Percentiles rank a stretch among this genome's conserved stretches.
Evolutionary conservation across 2,888 invertebrate genomes (phyloP).

Genomic region (Dichetophora obliterata): DNA sequence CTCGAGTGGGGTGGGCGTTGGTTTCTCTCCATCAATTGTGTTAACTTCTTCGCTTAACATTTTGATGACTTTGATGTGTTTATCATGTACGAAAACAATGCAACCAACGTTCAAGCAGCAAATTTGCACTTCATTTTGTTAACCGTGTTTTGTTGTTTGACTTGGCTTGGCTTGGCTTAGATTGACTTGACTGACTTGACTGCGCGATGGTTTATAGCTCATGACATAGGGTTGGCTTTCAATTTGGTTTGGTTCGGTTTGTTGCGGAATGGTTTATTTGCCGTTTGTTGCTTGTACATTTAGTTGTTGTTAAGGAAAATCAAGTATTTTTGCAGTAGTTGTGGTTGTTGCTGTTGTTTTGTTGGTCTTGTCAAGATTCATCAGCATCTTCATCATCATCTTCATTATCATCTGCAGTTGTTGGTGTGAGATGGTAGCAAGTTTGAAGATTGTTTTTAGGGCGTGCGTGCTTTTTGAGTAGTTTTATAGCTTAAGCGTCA

Average conservation of each 20-base stretch:
- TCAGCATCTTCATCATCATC: not conserved
- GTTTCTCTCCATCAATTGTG: constrained; percentile 33
- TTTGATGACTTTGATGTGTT: constrained; percentile 49
- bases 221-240: not conserved
- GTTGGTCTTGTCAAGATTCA: not conserved
- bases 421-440: not conserved
- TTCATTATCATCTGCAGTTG: not conserved
- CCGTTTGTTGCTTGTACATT: constrained; percentile 6
- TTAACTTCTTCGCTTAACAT: constrained; percentile 46
- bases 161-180: not conserved
- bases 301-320: not conserved
- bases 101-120: constrained; percentile 33
- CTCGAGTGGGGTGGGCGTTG: not conserved
- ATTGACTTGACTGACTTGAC: not conserved
- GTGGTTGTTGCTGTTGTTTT: not conserved
- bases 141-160: constrained; percentile 19
- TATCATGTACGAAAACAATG: constrained; percentile 43
- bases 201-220: not conserved
- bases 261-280: not conserved
- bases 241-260: not conserved
- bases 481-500: not conserved
- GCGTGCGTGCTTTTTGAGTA: not conserved
- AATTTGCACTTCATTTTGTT: constrained; percentile 45
- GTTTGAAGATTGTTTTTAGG: not conserved
- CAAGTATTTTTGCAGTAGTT: not conserved